Base-by-base conservation (phyloP, 2,888 invertebrate species). In the Acleris literana region DNA sequence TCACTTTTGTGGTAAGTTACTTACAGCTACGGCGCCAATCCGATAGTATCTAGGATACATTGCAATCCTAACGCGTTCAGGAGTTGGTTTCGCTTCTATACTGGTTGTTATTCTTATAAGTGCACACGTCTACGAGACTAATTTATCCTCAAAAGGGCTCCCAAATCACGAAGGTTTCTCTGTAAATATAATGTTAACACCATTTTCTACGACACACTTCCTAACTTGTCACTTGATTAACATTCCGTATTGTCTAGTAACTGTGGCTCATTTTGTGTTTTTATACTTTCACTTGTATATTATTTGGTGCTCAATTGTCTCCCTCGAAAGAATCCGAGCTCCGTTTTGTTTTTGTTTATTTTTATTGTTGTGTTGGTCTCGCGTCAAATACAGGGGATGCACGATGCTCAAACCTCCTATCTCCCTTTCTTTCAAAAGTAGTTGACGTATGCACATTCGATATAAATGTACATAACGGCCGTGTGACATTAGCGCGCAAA, bases 301-400 rank as follows among this genome's bases (percentile, higher is more conserved):
- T 74, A 74, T 76, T 74, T 78, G 72, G 74, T 76, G 83, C 78
- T 82, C 79, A 84, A 88, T 90, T 88, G 92, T 88, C 90, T 90
- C 91, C 92, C 92, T 92, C 91, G 86, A 83, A 82, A 81, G 80
- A 85, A 86, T 89, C 91, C 88, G 90, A 85, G 89, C 88, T 90
- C 88, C 84, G 80, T 73, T 71, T 73, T 75, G 71, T 75, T 76
- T 75, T 79, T 77, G 78, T 80, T 81, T 79, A 80, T 78, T 82
- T 80, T 78, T 77, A 76, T 72, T 80, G 81, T 79, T 80, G 81
- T 79, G 79, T 76, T 79, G 72, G 77, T 85, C 83, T 88, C 91
- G 91, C 91, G 92, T 86, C 88, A 83, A 66, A 86, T 83, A 85
- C 88, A 88, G 92, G 92, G 92, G 92, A 92, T 92, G 92, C 92